Conservation (phyloP, 2,888 invertebrate genomes). For the Drosophila pullipes region DNA sequence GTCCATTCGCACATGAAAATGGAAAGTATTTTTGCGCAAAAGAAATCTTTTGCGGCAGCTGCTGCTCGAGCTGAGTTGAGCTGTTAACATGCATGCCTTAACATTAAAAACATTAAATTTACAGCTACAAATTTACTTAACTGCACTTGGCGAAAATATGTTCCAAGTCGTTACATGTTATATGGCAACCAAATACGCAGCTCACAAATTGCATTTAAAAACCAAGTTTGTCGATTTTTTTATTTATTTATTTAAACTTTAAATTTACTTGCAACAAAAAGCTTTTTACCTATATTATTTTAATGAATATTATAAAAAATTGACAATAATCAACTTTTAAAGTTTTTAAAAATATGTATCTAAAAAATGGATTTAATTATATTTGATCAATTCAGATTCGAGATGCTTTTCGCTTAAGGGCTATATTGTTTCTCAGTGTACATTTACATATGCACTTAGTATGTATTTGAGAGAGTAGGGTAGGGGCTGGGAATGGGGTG, state of each 20-base stretch:
- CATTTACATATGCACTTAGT: background rate
- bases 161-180: background rate
- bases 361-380: too few species aligned
- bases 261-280: background rate
- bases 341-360: background rate
- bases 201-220: background rate
- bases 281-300: background rate
- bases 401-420: background rate
- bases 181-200: too few species aligned
- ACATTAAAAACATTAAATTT: constrained; percentile 71
- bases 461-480: background rate
- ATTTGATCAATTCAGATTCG: background rate
- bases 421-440: background rate
- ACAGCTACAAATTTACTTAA: constrained; percentile 38
- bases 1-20: constrained; percentile 72
- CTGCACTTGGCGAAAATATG: constrained; percentile 1
- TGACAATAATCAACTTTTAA: background rate
- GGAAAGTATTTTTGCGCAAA: constrained; percentile 74
- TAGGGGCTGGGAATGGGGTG: background rate
- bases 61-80: constrained; percentile 15
- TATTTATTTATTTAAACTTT: background rate
- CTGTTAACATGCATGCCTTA: constrained; percentile 78
- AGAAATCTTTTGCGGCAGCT: constrained; percentile 67
- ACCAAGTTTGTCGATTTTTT: background rate
- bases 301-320: background rate